Evolutionary conservation across 2,797 vertebrate species (phyloP).

Genomic region (Esox lucius): DNA sequence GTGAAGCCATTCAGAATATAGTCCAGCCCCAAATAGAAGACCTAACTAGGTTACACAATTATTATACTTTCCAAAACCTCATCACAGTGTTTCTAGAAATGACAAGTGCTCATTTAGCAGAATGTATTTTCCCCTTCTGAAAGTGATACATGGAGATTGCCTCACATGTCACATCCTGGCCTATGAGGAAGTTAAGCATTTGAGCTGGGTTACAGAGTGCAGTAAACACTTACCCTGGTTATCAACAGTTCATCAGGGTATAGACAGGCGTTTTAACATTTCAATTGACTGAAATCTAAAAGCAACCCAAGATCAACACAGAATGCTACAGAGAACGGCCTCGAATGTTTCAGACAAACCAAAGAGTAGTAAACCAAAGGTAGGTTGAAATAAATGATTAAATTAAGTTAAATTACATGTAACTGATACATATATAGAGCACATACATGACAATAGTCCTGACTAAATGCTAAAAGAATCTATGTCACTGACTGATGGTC

Average conservation of each 20-base stretch:
- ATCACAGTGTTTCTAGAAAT: slow-evolving; percentile 44
- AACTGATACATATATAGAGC: too few species aligned
- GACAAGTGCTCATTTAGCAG: slow-evolving; percentile 64
- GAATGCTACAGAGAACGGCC: slow-evolving; percentile 91
- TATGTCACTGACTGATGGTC: background rate
- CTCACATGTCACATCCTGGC: slow-evolving; percentile 82
- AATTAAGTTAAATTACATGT: background rate
- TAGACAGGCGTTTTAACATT: slow-evolving; percentile 18
- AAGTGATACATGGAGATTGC: slow-evolving; percentile 62
- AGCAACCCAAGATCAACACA: slow-evolving; percentile 41
- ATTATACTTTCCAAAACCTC: background rate
- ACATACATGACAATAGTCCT: background rate
- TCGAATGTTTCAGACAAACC: slow-evolving; percentile 92
- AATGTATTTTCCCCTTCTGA: slow-evolving; percentile 62
- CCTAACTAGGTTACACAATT: background rate
- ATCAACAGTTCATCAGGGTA: slow-evolving; percentile 28
- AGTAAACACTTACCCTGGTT: slow-evolving; percentile 41
- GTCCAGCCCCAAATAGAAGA: background rate
- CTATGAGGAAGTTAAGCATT: slow-evolving; percentile 67
- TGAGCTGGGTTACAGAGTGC: slow-evolving; percentile 10
- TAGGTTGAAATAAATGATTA: slow-evolving; percentile 63
- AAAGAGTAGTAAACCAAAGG: slow-evolving; percentile 89
- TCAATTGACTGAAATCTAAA: slow-evolving; percentile 13
- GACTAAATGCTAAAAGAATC: background rate
- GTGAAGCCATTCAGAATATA: background rate